A percentile compares a stretch with the other conserved stretches of the same genome.
Evolutionary conservation across 2,113 vertebrate genomes (phyloP).

Genomic region (Ahaetulla prasina): DNA sequence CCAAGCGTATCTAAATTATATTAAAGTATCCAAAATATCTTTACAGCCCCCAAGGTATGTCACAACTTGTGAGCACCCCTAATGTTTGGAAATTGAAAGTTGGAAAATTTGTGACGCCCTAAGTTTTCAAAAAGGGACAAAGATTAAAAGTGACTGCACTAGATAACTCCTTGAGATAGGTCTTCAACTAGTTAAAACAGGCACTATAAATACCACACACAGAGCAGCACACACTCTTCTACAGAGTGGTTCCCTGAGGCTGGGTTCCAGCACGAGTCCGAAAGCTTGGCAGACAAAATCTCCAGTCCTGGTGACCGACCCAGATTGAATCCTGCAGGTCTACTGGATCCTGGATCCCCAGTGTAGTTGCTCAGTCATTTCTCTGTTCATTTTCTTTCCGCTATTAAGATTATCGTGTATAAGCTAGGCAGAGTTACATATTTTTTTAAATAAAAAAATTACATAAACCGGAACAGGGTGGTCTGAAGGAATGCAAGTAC

Average conservation of each 20-base stretch:
- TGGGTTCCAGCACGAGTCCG: too few relatives aligned
- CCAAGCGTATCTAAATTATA: too few relatives aligned
- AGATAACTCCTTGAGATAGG: not conserved
- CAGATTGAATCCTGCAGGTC: not conserved
- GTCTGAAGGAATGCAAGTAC: not conserved
- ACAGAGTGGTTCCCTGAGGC: too few relatives aligned
- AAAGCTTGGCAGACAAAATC: too few relatives aligned
- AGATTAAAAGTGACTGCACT: not conserved
- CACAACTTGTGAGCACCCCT: too few relatives aligned
- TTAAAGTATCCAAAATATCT: too few relatives aligned
- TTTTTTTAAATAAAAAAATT: not conserved
- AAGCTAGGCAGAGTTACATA: not conserved
- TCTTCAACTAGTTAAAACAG: not conserved
- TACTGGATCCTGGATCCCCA: not conserved
- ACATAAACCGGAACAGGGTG: not conserved
- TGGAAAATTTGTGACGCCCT: too few relatives aligned
- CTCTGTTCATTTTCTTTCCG: not conserved
- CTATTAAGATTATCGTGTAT: not conserved
- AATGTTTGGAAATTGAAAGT: too few relatives aligned
- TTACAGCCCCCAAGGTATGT: too few relatives aligned
- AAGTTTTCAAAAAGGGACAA: not conserved
- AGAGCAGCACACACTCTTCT: too few relatives aligned
- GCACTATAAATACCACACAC: too few relatives aligned
- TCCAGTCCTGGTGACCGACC: too few relatives aligned
- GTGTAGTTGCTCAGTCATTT: not conserved